Evolutionary conservation across 2,888 invertebrate genomes (phyloP).

Genomic region (Adelphocoris suturalis): DNA sequence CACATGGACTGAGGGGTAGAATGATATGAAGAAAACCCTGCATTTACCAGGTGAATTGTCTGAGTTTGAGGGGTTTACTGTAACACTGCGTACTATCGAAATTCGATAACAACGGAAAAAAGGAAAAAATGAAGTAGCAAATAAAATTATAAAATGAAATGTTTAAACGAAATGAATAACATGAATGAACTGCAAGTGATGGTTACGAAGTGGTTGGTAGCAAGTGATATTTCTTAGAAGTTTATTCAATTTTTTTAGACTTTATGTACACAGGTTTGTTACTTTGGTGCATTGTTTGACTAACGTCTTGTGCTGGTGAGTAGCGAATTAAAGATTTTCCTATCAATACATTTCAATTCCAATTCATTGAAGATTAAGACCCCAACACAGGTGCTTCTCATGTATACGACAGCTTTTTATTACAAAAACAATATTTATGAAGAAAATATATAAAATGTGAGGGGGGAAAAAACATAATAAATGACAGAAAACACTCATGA

Average conservation of each 20-base stretch:
- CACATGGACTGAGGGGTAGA: background rate
- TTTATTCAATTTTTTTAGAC: background rate
- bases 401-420: slow-evolving; percentile 20
- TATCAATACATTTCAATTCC: slow-evolving; percentile 22
- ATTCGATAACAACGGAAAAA: background rate
- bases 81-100: background rate
- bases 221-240: slow-evolving; percentile 29
- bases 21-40: background rate
- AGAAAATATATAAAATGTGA: slow-evolving; percentile 46
- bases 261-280: slow-evolving; percentile 58
- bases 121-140: background rate
- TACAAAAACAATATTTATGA: slow-evolving; percentile 25
- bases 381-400: slow-evolving; percentile 56
- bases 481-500: slow-evolving; percentile 58
- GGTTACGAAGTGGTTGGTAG: slow-evolving; percentile 47
- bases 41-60: slow-evolving; percentile 20
- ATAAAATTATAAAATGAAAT: slow-evolving; percentile 8
- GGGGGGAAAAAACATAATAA: slow-evolving; percentile 20
- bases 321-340: slow-evolving; percentile 47
- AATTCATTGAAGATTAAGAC: slow-evolving; percentile 26
- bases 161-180: background rate
- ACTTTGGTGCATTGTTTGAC: slow-evolving; percentile 47
- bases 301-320: slow-evolving; percentile 63
- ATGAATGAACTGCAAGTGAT: slow-evolving; percentile 40
- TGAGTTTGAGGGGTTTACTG: slow-evolving; percentile 16